phyloP scores from a whole-genome alignment of 2,113 vertebrate genomes.

The Cyphomyrus discorhynchus region DNA sequence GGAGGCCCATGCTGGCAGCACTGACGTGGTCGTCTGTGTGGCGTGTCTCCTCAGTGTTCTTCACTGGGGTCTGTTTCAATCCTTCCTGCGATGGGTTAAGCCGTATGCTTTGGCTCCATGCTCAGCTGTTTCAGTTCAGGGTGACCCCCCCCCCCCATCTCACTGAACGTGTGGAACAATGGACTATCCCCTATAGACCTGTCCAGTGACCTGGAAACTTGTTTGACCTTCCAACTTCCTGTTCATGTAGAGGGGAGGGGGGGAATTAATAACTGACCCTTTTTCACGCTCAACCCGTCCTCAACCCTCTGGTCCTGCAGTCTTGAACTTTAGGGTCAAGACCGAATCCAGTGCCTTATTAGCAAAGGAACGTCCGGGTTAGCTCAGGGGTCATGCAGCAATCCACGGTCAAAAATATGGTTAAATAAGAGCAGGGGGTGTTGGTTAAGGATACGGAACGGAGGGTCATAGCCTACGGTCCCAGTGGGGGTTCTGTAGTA shows the following conservation, averaged over 20 bases:
- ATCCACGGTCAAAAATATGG: neutral
- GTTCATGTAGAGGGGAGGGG: neutral
- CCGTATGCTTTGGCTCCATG: neutral
- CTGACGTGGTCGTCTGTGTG: neutral
- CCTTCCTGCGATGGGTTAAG: neutral
- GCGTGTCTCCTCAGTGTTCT: neutral
- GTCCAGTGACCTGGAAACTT: slow-evolving; percentile 62
- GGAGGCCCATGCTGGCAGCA: neutral
- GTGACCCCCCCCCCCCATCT: neutral
- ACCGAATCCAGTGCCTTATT: neutral
- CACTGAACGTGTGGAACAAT: slow-evolving; percentile 2
- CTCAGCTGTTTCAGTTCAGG: neutral
- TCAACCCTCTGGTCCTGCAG: neutral
- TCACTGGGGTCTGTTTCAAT: neutral
- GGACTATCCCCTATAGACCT: slow-evolving; percentile 39
- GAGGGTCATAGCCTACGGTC: neutral
- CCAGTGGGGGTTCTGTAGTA: neutral
- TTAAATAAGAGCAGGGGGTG: neutral
- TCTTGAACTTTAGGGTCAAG: neutral
- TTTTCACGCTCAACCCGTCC: neutral
- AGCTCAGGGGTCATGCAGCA: neutral
- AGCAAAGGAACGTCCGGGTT: neutral
- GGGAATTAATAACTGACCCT: neutral
- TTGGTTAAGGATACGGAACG: neutral
- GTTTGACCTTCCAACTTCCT: slow-evolving; percentile 53